phyloP scores from a whole-genome alignment of 1,140 invertebrate genomes.

The Atopsyche davidsoni region DNA sequence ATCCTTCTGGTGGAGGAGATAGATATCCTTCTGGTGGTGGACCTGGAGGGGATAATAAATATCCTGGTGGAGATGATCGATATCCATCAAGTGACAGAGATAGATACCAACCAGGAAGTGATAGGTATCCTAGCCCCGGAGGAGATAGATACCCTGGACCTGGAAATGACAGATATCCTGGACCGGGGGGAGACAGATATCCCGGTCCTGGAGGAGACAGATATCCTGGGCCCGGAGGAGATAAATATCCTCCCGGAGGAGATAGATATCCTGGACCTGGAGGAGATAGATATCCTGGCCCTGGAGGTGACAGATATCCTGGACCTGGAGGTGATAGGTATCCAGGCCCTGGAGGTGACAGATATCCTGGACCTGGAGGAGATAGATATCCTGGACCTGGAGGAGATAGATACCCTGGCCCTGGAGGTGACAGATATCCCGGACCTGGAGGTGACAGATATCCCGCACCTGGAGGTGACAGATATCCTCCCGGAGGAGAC shows the following conservation, averaged over 20 bases:
- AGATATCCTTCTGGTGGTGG: slow-evolving; percentile 23
- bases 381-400: slow-evolving; percentile 22
- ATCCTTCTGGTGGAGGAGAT: slow-evolving; percentile 35
- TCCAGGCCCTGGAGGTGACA: slow-evolving; percentile 35
- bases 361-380: slow-evolving; percentile 34
- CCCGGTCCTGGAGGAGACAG: slow-evolving; percentile 23
- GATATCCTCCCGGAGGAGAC: slow-evolving; percentile 35
- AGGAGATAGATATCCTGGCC: slow-evolving; percentile 35
- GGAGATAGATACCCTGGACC: slow-evolving; percentile 41
- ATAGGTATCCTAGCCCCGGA: slow-evolving; percentile 39
- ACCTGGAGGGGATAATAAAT: slow-evolving; percentile 30
- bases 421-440: slow-evolving; percentile 32
- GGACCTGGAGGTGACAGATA: slow-evolving; percentile 28
- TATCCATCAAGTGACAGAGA: slow-evolving; percentile 37
- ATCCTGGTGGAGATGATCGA: slow-evolving; percentile 38
- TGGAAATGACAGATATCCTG: slow-evolving; percentile 39
- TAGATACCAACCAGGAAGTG: slow-evolving; percentile 29
- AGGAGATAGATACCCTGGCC: slow-evolving; percentile 19
- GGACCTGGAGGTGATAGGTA: slow-evolving; percentile 38
- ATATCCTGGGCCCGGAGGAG: slow-evolving; percentile 11
- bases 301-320: slow-evolving; percentile 38
- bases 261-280: slow-evolving; percentile 44
- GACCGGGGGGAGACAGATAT: slow-evolving; percentile 25
- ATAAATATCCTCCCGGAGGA: slow-evolving; percentile 35
- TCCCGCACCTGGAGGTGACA: slow-evolving; percentile 22